Conservation (phyloP, 2,888 invertebrate species). For the Sialis fuliginosa region DNA sequence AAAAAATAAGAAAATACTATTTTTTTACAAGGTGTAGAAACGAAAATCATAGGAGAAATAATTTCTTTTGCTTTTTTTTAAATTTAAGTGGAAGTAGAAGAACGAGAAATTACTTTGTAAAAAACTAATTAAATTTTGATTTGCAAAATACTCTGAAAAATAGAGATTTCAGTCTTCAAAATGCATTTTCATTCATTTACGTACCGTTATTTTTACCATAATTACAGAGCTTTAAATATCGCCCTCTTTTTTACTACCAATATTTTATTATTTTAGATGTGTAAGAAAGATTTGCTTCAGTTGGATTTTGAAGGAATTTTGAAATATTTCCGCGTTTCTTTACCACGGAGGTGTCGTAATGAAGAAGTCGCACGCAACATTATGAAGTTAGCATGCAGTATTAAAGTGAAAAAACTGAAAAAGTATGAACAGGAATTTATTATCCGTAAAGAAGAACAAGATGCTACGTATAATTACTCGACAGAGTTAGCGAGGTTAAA, state of each 20-base stretch:
- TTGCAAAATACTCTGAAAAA: too few species aligned
- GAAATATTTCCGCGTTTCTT: constrained; percentile 92
- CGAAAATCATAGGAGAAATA: too few species aligned
- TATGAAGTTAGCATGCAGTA: constrained; percentile 75
- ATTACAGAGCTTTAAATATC: too few species aligned
- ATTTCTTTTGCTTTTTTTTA: too few species aligned
- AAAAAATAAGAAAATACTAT: too few species aligned
- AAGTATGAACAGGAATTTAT: constrained; percentile 89
- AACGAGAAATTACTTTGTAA: too few species aligned
- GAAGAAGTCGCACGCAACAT: constrained; percentile 79
- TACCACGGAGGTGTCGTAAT: constrained; percentile 90
- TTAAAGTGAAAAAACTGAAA: constrained; percentile 83
- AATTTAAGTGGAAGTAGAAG: too few species aligned
- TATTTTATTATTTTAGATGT: constrained; percentile 30
- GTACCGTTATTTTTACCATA: too few species aligned
- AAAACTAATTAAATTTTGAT: too few species aligned
- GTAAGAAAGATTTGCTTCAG: constrained; percentile 76
- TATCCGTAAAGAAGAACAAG: constrained; percentile 47
- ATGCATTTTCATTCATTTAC: too few species aligned
- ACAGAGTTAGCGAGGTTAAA: constrained; percentile 37
- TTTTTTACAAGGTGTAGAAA: too few species aligned
- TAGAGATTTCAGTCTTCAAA: too few species aligned
- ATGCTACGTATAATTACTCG: constrained; percentile 35
- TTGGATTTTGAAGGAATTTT: constrained; percentile 95
- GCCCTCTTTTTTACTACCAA: background rate